Percentiles rank a stretch among this genome's conserved stretches.
Evolutionary conservation across 2,113 vertebrate genomes (phyloP).

Genomic region (Setophaga petechia): DNA sequence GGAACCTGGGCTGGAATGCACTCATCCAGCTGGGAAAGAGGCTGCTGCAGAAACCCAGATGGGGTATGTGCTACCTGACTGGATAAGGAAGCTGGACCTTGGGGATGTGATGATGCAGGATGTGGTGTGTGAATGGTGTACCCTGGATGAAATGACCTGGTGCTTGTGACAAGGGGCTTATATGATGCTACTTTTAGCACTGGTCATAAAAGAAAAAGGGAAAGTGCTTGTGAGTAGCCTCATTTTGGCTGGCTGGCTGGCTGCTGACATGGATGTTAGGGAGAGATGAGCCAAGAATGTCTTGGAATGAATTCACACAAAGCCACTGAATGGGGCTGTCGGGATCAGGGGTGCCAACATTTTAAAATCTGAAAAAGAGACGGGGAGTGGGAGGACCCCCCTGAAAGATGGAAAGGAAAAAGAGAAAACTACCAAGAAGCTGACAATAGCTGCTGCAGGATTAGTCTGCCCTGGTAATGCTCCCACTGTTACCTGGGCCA

Average conservation of each 20-base stretch:
- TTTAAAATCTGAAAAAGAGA: slow-evolving; percentile 16
- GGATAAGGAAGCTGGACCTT: background rate
- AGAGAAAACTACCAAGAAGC: background rate
- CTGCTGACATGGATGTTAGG: slow-evolving; percentile 42
- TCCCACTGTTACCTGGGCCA: background rate
- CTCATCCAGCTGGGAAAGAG: background rate
- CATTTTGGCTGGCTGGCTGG: slow-evolving; percentile 26
- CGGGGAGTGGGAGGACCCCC: background rate
- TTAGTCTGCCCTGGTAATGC: background rate
- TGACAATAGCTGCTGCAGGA: background rate
- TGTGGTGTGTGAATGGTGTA: rapidly evolving
- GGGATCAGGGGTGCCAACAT: background rate
- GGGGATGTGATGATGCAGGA: background rate
- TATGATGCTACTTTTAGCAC: background rate
- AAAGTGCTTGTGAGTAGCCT: slow-evolving; percentile 2
- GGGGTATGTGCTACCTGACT: background rate
- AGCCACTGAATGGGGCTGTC: slow-evolving; percentile 28
- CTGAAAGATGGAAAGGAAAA: background rate
- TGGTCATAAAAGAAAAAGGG: background rate
- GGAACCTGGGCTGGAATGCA: background rate
- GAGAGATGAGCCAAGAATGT: slow-evolving; percentile 56
- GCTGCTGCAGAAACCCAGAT: background rate
- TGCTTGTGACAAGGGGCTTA: background rate
- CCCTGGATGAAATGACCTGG: background rate
- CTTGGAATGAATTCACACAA: slow-evolving; percentile 12